Base-by-base conservation (phyloP, 2,888 invertebrate species). In the Erebia epiphron region DNA sequence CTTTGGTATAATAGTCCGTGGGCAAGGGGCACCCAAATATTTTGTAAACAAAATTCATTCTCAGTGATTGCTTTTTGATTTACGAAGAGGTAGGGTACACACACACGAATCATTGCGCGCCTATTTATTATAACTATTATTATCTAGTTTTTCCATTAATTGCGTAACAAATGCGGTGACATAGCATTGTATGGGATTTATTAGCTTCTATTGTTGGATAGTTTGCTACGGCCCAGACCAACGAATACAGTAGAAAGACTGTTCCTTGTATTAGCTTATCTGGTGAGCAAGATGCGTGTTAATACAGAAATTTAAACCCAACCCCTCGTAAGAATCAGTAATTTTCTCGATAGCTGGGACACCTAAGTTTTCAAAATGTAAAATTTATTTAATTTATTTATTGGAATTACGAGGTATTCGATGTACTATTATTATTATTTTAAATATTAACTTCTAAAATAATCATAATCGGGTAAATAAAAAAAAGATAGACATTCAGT, bases 131-230 rank as follows among this genome's bases (percentile, higher is more conserved):
- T 73, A 69, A 77, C 75, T 82, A 60, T 69, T 82, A 60, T 69
- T 56, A 66, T 60, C 35, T 60, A 69, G 46, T 81, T 84, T 82
- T 86, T 79, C 80, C 82, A 86, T 86, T 89, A 90, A 92, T 91
- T 91, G 91, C 90, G 84, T 87, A 88, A 89, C 91, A 86, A 91
- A 90, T 88, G 87, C 87, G 87, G 86, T 86, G 89, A 90, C 89
- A 85, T 76, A 74, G 80, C 80, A 85, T 87, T 88, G 84, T 86
- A 83, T 83, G 83, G 80, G 84, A 93, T 93, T 92, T 93, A 92
- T 92, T 89, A 83, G 81, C 79, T 82, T 82, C 86, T 85, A 86
- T 92, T 91, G 90, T 91, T 78, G 58, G 26, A 16, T 41, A 52
- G n/a, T 83, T 35, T 80, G 82, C 85, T 82, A 83, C 82, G 85